phyloP scores from a whole-genome alignment of 2,113 vertebrate species.

The Castor canadensis region DNA sequence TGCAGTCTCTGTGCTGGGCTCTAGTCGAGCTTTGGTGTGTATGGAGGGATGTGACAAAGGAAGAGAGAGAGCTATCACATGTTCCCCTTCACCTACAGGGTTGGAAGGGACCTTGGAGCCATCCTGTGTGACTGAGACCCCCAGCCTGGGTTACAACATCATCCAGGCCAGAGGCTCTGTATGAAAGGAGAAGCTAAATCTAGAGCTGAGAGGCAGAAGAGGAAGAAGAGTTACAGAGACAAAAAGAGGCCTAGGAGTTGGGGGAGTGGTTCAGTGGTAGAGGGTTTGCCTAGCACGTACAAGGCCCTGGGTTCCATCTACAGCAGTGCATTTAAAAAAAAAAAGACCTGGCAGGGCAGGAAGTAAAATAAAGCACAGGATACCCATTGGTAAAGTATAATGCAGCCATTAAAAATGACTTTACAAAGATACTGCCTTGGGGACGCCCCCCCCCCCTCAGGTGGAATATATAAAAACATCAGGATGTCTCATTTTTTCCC shows the following conservation, averaged over 20 bases:
- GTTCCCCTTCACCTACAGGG: neutral
- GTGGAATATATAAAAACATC: neutral
- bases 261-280: neutral
- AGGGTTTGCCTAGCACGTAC: neutral
- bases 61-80: accelerated
- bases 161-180: neutral
- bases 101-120: neutral
- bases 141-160: neutral
- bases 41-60: too few relatives aligned
- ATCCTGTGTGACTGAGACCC: neutral
- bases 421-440: too few relatives aligned
- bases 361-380: too few relatives aligned
- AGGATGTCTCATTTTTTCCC: neutral
- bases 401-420: neutral
- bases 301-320: too few relatives aligned
- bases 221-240: too few relatives aligned
- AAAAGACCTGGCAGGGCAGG: too few relatives aligned
- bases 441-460: too few relatives aligned
- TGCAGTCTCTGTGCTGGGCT: neutral
- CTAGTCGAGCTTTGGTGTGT: neutral
- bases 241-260: neutral
- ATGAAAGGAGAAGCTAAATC: neutral
- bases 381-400: accelerated
- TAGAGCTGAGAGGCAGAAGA: neutral
- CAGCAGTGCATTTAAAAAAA: neutral